Base-by-base conservation (phyloP, 2,113 vertebrate species). In the Pipra filicauda region DNA sequence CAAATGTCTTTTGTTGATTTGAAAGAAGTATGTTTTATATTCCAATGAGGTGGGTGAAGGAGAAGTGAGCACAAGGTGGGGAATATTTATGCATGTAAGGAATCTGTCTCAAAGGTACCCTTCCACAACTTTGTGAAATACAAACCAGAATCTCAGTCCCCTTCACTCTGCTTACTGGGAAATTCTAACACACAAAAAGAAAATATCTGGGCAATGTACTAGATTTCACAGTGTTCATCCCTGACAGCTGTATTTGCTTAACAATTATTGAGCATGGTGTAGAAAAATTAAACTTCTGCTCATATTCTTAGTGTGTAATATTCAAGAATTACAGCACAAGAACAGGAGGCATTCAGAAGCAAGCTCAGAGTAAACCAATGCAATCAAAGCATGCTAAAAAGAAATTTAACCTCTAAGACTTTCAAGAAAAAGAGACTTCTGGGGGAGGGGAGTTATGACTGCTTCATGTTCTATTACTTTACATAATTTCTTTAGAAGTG, bases 21-120 rank as follows among this genome's bases (percentile, higher is more conserved):
- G 85, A 88, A 95, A 95, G 69, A 69, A 78, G 58, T 84, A 80
- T 93, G 67, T 91, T 97, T 96, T 94, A 93, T 95, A 94, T 95
- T 95, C 74, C 88, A 90, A 11, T 85, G 87, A 78, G 67, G 82
- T 80, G 70, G 26, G 46, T 88, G 72, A 91, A 92, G 64, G 86
- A 93, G 71, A 93, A 92, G 52, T 12, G 31, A 94, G 58, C 72
- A 67, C 49, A 90, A 92, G 89, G 80, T 95, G 69, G 66, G 86
- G 85, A 88, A 89, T 93, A 96, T 85, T 96, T 95, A 90, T 80
- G 84, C 76, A 83, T 95, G 90, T 65, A 90, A 86, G 70, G 22
- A 88, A 77, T 94, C 71, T 74, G 41, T 89, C 95, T 94, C 90
- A 93, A 76, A 95, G 94, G 59, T 86, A 71, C 64, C 48, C 83